Evolutionary conservation across 2,888 invertebrate genomes (phyloP).

Genomic region (Syritta pipiens): DNA sequence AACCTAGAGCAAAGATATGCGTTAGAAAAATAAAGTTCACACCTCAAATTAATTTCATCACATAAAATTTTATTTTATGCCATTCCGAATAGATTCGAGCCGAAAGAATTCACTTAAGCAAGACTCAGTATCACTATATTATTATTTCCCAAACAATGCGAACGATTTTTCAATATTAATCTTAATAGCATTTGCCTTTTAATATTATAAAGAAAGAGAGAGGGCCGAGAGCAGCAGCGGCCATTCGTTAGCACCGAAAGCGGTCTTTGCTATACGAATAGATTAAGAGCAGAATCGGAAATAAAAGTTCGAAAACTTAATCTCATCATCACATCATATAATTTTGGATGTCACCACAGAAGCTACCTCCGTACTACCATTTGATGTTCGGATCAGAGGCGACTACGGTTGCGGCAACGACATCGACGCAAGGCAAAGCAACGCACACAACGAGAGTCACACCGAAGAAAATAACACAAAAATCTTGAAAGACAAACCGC

Average conservation of each 20-base stretch:
- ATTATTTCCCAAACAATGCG: conserved; percentile 61
- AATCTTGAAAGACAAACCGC: conserved; percentile 68
- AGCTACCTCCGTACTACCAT: conserved; percentile 69
- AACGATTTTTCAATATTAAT: conserved; percentile 69
- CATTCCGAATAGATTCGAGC: conserved; percentile 14
- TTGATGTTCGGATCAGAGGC: conserved; percentile 39
- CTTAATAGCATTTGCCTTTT: conserved; percentile 69
- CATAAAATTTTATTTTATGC: conserved; percentile 31
- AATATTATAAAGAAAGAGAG: conserved; percentile 38
- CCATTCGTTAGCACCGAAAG: conserved; percentile 45
- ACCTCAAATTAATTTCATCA: conserved; percentile 50
- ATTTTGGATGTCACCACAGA: conserved; percentile 77
- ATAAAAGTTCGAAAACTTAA: conserved; percentile 76
- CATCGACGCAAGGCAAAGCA: conserved; percentile 1
- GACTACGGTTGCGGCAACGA: not conserved
- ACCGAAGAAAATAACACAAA: conserved; percentile 19
- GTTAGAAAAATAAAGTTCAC: conserved; percentile 25
- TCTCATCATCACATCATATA: conserved; percentile 79
- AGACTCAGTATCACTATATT: conserved; percentile 22
- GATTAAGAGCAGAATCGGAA: conserved; percentile 71
- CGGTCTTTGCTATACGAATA: conserved; percentile 63
- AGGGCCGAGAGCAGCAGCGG: conserved; percentile 29
- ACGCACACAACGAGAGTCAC: conserved; percentile 10
- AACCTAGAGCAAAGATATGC: not conserved
- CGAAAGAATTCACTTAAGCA: conserved; percentile 51